A percentile compares a stretch with the other conserved stretches of the same genome.
These are phyloP conservation scores for Alouatta palliata DNA, from an alignment of 2,113 vertebrate species.

Conservation along the genomic window DNA sequence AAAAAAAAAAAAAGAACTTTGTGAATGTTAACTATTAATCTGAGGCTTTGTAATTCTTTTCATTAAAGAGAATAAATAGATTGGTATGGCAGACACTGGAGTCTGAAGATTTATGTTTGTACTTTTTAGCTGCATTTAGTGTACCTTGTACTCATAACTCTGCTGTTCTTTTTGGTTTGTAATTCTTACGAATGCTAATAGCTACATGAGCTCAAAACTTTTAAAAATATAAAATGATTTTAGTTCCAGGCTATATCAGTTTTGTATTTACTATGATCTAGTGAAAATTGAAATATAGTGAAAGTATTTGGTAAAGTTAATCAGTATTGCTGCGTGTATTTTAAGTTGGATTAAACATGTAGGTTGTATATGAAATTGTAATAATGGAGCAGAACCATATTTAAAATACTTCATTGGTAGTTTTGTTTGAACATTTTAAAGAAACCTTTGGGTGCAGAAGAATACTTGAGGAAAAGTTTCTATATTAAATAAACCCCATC, in stretches of 20 bases:
- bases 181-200: conserved; percentile 1
- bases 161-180: background rate
- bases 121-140: background rate
- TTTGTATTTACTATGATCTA: conserved; percentile 47
- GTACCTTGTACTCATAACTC: background rate
- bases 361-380: background rate
- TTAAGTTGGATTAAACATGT: background rate
- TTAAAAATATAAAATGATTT: background rate
- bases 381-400: background rate
- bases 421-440: conserved; percentile 7
- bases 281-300: conserved; percentile 10
- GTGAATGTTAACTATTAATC: background rate
- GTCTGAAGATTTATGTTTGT: background rate
- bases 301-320: background rate
- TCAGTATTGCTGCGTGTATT: background rate
- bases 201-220: background rate
- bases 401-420: background rate
- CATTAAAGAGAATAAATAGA: background rate
- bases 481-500: conserved; percentile 54
- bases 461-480: background rate
- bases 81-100: conserved; percentile 9
- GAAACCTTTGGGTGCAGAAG: background rate
- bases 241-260: background rate
- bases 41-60: conserved; percentile 21
- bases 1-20: background rate